These are phyloP conservation scores for Hippoglossus stenolepis DNA, from an alignment of 2,113 vertebrate species.

Conservation along the genomic window DNA sequence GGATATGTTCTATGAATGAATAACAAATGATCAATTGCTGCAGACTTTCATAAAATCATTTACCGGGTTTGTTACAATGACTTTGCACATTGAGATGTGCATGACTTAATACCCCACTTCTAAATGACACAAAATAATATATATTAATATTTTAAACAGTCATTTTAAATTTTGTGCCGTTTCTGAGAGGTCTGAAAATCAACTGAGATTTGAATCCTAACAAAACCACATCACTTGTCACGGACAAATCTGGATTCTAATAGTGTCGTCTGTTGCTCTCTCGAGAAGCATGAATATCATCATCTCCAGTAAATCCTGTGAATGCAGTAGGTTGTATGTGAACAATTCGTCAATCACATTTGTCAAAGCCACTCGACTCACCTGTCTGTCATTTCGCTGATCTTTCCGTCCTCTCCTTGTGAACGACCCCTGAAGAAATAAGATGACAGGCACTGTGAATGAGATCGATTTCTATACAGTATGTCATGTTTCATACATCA, in stretches of 20 bases:
- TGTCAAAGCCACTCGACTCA: conserved; percentile 66
- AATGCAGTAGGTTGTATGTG: not conserved
- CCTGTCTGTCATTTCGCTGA: conserved; percentile 93
- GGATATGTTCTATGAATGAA: too few relatives aligned
- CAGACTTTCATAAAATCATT: too few relatives aligned
- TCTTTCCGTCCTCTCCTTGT: conserved; percentile 83
- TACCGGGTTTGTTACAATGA: too few relatives aligned
- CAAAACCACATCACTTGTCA: not conserved
- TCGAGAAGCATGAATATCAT: not conserved
- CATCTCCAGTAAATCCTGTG: not conserved
- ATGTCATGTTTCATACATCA: not conserved
- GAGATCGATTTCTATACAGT: not conserved
- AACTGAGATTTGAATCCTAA: not conserved
- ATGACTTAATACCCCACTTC: too few relatives aligned
- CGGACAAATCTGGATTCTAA: not conserved
- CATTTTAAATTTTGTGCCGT: too few relatives aligned
- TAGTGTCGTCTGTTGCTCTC: not conserved
- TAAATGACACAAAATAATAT: too few relatives aligned
- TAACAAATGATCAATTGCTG: too few relatives aligned
- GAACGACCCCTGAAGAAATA: conserved; percentile 87
- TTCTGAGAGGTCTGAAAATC: too few relatives aligned
- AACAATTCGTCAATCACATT: not conserved
- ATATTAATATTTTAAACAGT: too few relatives aligned
- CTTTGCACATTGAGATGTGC: too few relatives aligned
- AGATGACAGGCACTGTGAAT: not conserved